Evolutionary conservation across 2,797 vertebrate genomes (phyloP).

Genomic region (Alosa sapidissima): DNA sequence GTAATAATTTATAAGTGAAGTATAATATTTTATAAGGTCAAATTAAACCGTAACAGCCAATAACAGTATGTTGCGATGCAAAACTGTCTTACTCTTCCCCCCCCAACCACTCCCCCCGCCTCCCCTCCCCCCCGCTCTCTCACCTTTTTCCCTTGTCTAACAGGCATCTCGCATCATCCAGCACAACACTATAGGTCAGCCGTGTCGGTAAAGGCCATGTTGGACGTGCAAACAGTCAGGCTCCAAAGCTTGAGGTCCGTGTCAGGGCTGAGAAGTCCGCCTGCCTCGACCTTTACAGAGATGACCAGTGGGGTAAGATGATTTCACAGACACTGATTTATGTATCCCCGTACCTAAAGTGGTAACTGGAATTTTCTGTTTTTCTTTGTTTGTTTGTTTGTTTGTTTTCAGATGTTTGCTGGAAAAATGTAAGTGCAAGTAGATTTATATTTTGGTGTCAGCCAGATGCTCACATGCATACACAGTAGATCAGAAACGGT

Average conservation of each 20-base stretch:
- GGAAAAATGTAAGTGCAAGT: no score
- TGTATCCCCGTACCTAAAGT: background rate
- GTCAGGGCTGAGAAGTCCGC: background rate
- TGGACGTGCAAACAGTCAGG: background rate
- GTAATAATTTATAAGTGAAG: background rate
- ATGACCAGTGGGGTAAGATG: background rate
- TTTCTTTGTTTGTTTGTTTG: background rate
- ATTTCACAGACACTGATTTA: background rate
- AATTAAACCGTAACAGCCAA: background rate
- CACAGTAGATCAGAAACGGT: no score
- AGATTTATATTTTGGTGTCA: no score
- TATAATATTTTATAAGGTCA: background rate
- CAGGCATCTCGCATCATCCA: background rate
- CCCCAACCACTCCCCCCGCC: background rate
- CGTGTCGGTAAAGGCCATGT: constrained; percentile 3
- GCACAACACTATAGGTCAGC: background rate
- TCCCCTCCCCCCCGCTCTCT: background rate
- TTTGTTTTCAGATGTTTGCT: background rate
- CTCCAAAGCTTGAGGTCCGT: background rate
- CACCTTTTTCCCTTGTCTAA: background rate
- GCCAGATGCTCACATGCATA: no score
- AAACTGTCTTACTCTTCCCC: background rate
- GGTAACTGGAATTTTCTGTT: background rate
- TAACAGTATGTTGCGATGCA: background rate
- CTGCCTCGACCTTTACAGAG: background rate